Evolutionary conservation across 2,888 invertebrate genomes (phyloP), one percentile per base, ranked within the genome.

Genomic region (Agrotis exclamationis): DNA sequence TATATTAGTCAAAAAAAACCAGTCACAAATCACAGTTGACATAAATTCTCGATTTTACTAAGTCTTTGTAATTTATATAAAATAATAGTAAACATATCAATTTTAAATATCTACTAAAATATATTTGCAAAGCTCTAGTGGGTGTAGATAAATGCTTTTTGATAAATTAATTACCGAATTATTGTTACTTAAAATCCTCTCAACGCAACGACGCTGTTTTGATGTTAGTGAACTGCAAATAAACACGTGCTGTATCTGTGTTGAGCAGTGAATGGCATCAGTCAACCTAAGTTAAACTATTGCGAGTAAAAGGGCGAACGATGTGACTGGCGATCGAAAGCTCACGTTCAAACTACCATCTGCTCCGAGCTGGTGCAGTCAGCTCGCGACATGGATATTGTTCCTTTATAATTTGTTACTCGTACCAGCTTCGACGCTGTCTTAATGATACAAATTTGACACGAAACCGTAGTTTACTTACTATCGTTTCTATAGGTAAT

Each of bases 11-110:
- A 95, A 96, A 95, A 94, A 86, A 95, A 96, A 93, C 93, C 94
- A 95, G 94, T 95, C 95, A 95, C 96, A 95, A 96, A 96, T 96
- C 96, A 96, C 96, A 96, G 96, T 94, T 93, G 92, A 96, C 94
- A 94, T 95, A 96, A 96, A 96, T 96, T 96, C 95, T 93, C 95
- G 92, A 95, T 95, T 95, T 94, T 92, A 93, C 95, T 93, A 95
- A 96, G 96, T 96, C 96, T 96, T 96, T 94, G 94, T 95, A 93
- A 91, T 91, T 90, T 91, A 91, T 88, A 91, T 89, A 93, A 92
- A 94, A 92, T 92, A 92, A 92, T 92, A 93, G 88, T 92, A 91
- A 93, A 94, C 91, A 90, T 90, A 91, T 91, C 85, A 91, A 92
- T 91, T 93, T 90, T 87, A 90, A 87, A 90, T 83, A 86, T 77